These are phyloP conservation scores for Paedocypris micromegethes DNA, from an alignment of 2,797 vertebrate genomes.

Conservation along the genomic window DNA sequence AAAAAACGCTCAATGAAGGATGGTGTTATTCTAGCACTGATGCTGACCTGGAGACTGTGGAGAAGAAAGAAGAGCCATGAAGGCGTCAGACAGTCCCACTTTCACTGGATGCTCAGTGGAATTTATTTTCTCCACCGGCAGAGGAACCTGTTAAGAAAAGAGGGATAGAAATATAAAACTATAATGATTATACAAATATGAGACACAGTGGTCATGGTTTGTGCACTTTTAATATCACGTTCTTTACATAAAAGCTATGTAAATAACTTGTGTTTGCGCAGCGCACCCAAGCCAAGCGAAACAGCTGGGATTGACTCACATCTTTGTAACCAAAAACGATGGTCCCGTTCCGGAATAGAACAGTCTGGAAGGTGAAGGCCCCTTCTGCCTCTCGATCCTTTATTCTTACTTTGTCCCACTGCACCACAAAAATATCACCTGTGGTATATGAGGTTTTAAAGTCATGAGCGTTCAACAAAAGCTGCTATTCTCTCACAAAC, in stretches of 20 bases:
- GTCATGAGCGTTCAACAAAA: not conserved
- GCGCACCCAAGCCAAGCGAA: not conserved
- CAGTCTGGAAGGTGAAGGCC: constrained; percentile 87
- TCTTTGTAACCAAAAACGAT: constrained; percentile 89
- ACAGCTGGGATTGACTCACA: constrained; percentile 59
- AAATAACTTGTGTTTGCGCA: no score
- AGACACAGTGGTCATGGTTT: not conserved
- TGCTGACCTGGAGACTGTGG: constrained; percentile 72
- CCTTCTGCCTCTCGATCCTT: constrained; percentile 81
- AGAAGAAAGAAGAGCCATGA: constrained; percentile 74
- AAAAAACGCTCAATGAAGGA: not conserved
- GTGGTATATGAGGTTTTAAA: constrained; percentile 13
- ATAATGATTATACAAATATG: not conserved
- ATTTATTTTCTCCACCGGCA: constrained; percentile 79
- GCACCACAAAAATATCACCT: constrained; percentile 87
- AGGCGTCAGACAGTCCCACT: constrained; percentile 90
- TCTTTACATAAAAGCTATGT: not conserved
- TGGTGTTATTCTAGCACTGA: not conserved
- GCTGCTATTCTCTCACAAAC: not conserved
- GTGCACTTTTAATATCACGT: not conserved
- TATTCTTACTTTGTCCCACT: constrained; percentile 89
- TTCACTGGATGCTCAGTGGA: constrained; percentile 89
- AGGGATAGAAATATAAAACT: not conserved
- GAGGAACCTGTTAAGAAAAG: constrained; percentile 71
- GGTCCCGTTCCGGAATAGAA: constrained; percentile 78